Evolutionary conservation across 2,888 invertebrate species (phyloP), one percentile per base, ranked within the genome.

Genomic region (Caenorhabditis panamensis): DNA sequence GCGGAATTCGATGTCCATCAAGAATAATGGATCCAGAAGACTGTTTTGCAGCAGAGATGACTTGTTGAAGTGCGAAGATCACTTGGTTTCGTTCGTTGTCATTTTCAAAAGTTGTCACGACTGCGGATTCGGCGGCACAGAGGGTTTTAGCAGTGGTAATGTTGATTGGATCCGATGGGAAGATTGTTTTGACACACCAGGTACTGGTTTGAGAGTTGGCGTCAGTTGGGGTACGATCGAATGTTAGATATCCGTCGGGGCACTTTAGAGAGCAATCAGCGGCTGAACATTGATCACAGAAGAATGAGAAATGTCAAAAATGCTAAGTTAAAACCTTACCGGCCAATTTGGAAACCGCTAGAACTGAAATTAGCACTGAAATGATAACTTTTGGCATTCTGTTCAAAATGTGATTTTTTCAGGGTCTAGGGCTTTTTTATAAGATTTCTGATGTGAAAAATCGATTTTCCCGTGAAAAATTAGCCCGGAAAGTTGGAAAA

Each of bases 171-270:
- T 51, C 24, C n/a, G 36, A 44, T 11, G 59, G 37, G 51, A 69
- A 61, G 18, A 69, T 51, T n/a, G 51, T 24, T 51, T 69, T 69
- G 41, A 69, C 68, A 69, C 68, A 69, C 68, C 68, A 69, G 49
- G 61, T 37, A 51, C 49, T 20, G 9, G 68, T 69, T 59, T 37
- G 41, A 8, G 51, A 36, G 28, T 69, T 69, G 13, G 37, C 37
- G 16, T 31, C 37, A n/a, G 68, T 61, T 16, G 68, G 68, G 3
- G 51, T 37, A 13, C 68, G 36, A 20, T 51, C 51, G 59, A 69
- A 69, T 13, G 68, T 49, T 36, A 69, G 20, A 28, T 51, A 69
- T 8, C 59, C 68, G 58, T 61, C 59, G 26, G 68, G 68, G 44
- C 68, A 69, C 22, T 51, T 51, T 4, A 69, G 41, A 6, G 36